A percentile compares a stretch with the other conserved stretches of the same genome.
phyloP scores from a whole-genome alignment of 2,888 invertebrate genomes.

The Callosobruchus maculatus region DNA sequence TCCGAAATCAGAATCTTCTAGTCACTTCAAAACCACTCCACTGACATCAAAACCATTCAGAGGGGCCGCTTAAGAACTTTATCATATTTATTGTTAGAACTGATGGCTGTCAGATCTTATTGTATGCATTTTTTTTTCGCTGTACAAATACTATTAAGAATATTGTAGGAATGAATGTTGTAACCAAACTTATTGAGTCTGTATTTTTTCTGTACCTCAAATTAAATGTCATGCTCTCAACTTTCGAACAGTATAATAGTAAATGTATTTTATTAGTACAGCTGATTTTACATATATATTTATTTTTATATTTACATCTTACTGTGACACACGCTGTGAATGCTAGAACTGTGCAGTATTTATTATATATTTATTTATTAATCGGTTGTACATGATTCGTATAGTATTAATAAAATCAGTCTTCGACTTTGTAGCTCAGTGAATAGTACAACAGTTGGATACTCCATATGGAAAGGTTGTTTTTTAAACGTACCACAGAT shows the following conservation, averaged over 20 bases:
- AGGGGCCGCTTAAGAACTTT: no score
- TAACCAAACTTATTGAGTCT: no score
- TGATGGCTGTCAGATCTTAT: no score
- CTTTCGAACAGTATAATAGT: neutral
- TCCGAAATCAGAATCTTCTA: no score
- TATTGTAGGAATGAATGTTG: no score
- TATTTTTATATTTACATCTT: neutral
- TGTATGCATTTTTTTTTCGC: no score
- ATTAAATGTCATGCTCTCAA: neutral
- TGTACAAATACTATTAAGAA: no score
- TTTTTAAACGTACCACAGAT: no score
- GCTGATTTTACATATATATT: neutral
- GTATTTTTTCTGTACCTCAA: no score
- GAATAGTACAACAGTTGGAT: neutral
- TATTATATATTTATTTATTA: neutral
- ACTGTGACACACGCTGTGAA: neutral
- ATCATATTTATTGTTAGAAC: no score
- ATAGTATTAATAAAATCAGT: neutral
- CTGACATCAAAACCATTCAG: no score
- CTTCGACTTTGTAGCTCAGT: neutral
- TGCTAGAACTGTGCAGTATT: neutral
- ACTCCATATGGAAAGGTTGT: neutral
- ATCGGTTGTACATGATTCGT: neutral
- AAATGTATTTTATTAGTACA: neutral
- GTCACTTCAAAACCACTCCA: no score